Evolutionary conservation across 1,140 invertebrate species (phyloP).

Genomic region (Calliphora vicina): DNA sequence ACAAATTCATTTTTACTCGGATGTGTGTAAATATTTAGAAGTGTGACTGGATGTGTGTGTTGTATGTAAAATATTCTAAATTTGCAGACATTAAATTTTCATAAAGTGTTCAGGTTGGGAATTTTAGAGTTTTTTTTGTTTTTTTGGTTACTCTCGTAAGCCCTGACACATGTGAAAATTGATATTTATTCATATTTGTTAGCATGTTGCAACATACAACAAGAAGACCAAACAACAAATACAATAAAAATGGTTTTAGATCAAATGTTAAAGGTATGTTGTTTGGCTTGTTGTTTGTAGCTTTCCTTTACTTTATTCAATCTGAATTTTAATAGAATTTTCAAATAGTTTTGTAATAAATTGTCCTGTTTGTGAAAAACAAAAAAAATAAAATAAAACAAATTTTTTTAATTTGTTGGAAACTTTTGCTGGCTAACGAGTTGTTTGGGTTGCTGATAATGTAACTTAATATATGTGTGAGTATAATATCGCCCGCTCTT

Average conservation of each 20-base stretch:
- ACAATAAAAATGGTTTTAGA: not conserved
- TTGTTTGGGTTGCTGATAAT: not conserved
- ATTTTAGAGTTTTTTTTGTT: not conserved
- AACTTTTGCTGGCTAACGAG: not conserved
- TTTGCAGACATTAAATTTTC: not conserved
- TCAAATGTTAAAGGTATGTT: not conserved
- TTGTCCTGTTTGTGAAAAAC: not conserved
- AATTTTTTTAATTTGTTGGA: too few relatives aligned
- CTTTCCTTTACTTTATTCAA: not conserved
- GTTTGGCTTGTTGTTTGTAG: not conserved
- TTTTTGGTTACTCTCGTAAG: not conserved
- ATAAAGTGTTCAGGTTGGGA: not conserved
- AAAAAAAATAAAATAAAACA: not conserved
- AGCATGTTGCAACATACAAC: not conserved
- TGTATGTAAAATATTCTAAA: not conserved
- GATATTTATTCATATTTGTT: constrained; percentile 9
- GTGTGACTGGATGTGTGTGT: too few relatives aligned
- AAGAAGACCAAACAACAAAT: not conserved
- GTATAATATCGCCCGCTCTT: not conserved
- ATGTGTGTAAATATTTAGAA: not conserved
- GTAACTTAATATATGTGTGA: not conserved
- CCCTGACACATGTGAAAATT: not conserved
- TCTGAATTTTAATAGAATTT: not conserved
- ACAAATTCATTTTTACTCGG: not conserved
- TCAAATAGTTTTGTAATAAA: not conserved